Evolutionary conservation across 2,797 vertebrate genomes (phyloP).

Genomic region (Platalea minor): DNA sequence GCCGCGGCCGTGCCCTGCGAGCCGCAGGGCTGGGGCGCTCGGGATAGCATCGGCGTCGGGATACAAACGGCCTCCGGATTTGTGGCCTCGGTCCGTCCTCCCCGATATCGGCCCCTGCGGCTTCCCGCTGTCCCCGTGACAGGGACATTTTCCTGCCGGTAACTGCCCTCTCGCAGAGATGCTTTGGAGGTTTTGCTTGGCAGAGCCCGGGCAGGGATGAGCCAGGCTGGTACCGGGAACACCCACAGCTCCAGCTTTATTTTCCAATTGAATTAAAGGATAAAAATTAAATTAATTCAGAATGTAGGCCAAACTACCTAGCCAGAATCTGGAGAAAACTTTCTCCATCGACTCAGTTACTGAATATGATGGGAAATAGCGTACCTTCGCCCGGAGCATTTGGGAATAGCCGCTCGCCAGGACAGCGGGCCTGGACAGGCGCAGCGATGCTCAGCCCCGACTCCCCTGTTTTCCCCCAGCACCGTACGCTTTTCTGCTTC

Average conservation of each 20-base stretch:
- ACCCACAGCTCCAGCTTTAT: neutral
- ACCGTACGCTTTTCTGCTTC: neutral
- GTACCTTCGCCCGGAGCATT: accelerated
- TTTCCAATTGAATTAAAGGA: neutral
- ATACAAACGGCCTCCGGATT: neutral
- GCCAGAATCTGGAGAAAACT: neutral
- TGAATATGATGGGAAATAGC: accelerated
- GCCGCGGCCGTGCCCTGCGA: neutral
- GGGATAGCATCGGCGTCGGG: neutral
- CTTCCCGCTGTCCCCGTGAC: neutral
- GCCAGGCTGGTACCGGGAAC: neutral
- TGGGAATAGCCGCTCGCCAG: neutral
- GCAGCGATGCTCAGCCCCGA: neutral
- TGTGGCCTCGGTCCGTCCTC: neutral
- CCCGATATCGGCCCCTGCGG: accelerated
- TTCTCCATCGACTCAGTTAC: neutral
- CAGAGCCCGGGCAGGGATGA: neutral
- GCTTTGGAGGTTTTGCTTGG: neutral
- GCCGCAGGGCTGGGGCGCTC: accelerated
- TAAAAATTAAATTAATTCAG: neutral
- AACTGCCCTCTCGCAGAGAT: neutral
- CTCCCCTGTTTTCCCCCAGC: neutral
- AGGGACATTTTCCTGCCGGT: neutral
- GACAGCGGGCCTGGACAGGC: accelerated
- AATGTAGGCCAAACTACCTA: neutral